Evolutionary conservation across 2,797 vertebrate genomes (phyloP).

Genomic region (Scleropages formosus): DNA sequence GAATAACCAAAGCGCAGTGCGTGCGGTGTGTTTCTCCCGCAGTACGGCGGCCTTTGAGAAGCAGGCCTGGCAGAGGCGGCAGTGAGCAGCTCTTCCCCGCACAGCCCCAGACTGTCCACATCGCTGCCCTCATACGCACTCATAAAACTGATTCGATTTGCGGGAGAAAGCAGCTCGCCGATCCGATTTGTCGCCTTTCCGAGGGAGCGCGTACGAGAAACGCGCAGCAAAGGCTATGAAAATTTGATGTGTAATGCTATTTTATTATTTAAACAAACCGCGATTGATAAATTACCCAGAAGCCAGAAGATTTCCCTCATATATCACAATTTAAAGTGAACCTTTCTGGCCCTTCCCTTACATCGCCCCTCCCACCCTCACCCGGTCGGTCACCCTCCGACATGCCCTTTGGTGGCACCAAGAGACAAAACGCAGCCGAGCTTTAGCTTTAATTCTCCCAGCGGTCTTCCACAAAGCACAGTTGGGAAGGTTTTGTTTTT

Average conservation of each 20-base stretch:
- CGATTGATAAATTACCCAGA: slow-evolving; percentile 28
- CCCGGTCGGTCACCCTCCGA: background rate
- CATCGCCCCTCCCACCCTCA: background rate
- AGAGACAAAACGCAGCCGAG: slow-evolving; percentile 12
- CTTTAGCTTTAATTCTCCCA: slow-evolving; percentile 16
- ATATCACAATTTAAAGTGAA: slow-evolving; percentile 29
- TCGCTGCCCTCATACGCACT: background rate
- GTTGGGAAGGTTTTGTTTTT: slow-evolving; percentile 13
- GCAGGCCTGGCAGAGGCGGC: too few relatives aligned
- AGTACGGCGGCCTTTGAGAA: too few relatives aligned
- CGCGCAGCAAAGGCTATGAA: slow-evolving; percentile 22
- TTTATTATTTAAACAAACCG: slow-evolving; percentile 31
- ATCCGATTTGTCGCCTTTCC: slow-evolving; percentile 31
- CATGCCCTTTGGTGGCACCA: background rate
- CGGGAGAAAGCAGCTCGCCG: slow-evolving; percentile 18
- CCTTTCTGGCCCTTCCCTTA: background rate
- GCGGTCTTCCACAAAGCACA: slow-evolving; percentile 3
- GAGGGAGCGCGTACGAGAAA: slow-evolving; percentile 19
- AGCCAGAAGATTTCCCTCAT: slow-evolving; percentile 24
- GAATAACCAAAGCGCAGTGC: too few relatives aligned
- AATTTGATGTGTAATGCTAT: slow-evolving; percentile 31
- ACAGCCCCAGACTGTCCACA: background rate
- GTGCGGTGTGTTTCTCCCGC: too few relatives aligned
- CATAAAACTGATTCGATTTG: slow-evolving; percentile 32
- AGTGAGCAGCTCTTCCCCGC: too few relatives aligned